Conservation (phyloP, 2,888 invertebrate genomes). For the Erebia ligea region DNA sequence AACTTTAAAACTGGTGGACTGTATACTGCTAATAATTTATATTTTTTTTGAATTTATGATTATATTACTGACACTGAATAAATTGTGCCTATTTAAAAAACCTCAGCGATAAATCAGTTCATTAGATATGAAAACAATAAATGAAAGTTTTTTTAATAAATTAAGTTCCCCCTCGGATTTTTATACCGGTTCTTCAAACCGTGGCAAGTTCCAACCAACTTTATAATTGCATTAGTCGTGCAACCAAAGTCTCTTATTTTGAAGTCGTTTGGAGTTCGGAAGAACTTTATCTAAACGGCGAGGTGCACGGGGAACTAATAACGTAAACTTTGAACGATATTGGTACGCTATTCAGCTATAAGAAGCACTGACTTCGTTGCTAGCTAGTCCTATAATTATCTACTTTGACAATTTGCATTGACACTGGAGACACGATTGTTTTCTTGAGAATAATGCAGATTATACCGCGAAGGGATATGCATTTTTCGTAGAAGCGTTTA, state of each 20-base stretch:
- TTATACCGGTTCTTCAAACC: no score
- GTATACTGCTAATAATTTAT: neutral
- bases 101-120: neutral
- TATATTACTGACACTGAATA: neutral
- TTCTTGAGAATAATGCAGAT: no score
- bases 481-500: no score
- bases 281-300: slow-evolving; percentile 61
- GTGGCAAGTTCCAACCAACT: slow-evolving; percentile 43
- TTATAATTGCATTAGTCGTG: slow-evolving; percentile 61
- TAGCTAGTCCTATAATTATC: neutral
- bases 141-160: slow-evolving; percentile 28
- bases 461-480: no score
- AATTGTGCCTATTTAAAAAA: neutral
- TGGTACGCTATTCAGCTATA: slow-evolving; percentile 4
- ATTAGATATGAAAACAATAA: slow-evolving; percentile 9
- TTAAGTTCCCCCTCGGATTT: slow-evolving; percentile 11
- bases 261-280: slow-evolving; percentile 54
- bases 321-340: slow-evolving; percentile 46
- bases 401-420: neutral
- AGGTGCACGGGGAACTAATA: slow-evolving; percentile 50
- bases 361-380: slow-evolving; percentile 1
- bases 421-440: neutral
- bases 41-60: neutral
- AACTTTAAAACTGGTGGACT: neutral
- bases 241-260: slow-evolving; percentile 54